Percentiles rank a stretch among this genome's conserved stretches.
Evolutionary conservation across 2,888 invertebrate species (phyloP).

Genomic region (Phyto melanocephala): DNA sequence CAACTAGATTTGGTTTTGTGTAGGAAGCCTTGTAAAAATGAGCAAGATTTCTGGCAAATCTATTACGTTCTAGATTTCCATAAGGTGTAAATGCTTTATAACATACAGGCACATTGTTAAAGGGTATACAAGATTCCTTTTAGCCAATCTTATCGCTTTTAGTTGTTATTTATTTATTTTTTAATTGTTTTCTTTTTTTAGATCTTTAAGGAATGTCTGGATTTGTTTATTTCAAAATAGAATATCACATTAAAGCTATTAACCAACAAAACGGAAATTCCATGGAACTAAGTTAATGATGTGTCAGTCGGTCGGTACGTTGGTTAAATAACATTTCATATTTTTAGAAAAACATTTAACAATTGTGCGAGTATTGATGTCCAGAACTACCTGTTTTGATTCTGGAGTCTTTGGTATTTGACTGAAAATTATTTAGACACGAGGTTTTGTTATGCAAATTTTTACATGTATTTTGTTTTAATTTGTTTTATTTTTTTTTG

Average conservation of each 20-base stretch:
- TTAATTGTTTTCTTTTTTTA: slow-evolving; percentile 13
- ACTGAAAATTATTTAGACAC: slow-evolving; percentile 8
- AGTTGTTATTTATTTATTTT: slow-evolving; percentile 32
- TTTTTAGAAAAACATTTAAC: slow-evolving; percentile 25
- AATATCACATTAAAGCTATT: too few species aligned
- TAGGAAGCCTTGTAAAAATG: too few species aligned
- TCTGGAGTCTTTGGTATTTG: slow-evolving; percentile 41
- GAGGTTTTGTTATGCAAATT: slow-evolving; percentile 62
- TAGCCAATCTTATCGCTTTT: background rate
- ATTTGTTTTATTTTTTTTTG: background rate
- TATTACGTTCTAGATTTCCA: too few species aligned
- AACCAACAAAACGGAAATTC: slow-evolving; percentile 32
- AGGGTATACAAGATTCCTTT: too few species aligned
- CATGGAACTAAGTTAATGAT: background rate
- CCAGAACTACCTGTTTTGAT: slow-evolving; percentile 49
- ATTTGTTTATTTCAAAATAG: slow-evolving; percentile 26
- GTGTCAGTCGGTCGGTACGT: background rate
- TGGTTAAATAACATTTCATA: slow-evolving; percentile 1
- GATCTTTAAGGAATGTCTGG: slow-evolving; percentile 31
- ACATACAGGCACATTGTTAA: too few species aligned
- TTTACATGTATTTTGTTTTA: too few species aligned
- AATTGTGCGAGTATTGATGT: slow-evolving; percentile 26
- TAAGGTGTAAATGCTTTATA: too few species aligned
- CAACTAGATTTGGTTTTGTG: too few species aligned
- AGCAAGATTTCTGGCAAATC: too few species aligned